These are phyloP conservation scores for Kryptolebias marmoratus DNA, from an alignment of 2,113 vertebrate species.

Conservation along the genomic window DNA sequence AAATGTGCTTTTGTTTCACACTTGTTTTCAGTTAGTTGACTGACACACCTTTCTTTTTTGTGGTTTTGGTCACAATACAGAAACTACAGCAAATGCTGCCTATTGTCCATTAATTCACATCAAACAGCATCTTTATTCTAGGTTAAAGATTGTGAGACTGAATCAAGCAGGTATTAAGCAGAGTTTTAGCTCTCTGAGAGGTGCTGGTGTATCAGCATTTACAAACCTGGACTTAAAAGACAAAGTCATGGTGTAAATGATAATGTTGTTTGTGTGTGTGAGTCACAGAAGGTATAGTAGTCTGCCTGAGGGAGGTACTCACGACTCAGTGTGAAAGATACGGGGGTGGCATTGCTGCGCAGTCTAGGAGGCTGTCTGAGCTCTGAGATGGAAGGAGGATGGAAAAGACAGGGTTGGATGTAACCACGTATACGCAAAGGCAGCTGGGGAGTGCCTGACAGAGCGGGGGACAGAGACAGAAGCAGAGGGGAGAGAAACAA, in stretches of 20 bases:
- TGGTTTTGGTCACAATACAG: too few relatives aligned
- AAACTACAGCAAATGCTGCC: too few relatives aligned
- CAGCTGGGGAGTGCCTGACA: constrained; percentile 36
- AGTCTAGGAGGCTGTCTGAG: constrained; percentile 61
- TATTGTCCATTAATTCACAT: too few relatives aligned
- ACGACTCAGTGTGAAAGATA: constrained; percentile 59
- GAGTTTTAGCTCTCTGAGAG: not conserved
- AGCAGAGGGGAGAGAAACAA: constrained; percentile 48
- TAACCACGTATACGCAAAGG: constrained; percentile 11
- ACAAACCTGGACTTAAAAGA: constrained; percentile 39
- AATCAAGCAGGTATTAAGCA: constrained; percentile 53
- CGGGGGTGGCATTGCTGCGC: constrained; percentile 58
- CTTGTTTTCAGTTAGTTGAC: too few relatives aligned
- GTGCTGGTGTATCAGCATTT: constrained; percentile 50
- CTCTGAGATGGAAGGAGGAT: constrained; percentile 59
- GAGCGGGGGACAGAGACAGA: constrained; percentile 28
- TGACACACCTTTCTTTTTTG: too few relatives aligned
- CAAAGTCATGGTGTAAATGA: constrained; percentile 36
- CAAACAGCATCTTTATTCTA: too few relatives aligned
- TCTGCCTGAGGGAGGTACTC: constrained; percentile 55
- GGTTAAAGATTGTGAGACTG: not conserved
- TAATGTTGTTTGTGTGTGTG: constrained; percentile 33
- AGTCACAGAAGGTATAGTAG: constrained; percentile 58
- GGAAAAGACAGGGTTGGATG: constrained; percentile 25
- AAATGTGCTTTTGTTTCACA: too few relatives aligned